Base-by-base conservation (phyloP, 2,113 vertebrate genomes). In the Pomatostomus ruficeps region DNA sequence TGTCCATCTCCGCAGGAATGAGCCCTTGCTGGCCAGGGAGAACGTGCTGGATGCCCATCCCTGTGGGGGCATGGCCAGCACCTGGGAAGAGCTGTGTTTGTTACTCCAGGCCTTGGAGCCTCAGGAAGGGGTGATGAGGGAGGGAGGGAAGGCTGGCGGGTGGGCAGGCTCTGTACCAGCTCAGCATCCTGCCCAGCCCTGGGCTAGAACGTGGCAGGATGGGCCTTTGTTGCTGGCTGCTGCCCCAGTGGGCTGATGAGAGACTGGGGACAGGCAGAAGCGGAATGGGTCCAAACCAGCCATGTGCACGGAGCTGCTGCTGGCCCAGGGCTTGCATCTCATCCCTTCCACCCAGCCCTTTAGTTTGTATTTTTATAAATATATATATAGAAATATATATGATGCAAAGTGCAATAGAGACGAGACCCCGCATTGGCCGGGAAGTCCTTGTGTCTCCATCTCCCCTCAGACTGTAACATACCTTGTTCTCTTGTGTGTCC, bases 361-460 rank as follows among this genome's bases (percentile, higher is more conserved):
- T 95, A 96, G 96, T 97, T 95, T 88, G 91, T 97, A 96, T 96
- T 97, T 97, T 97, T 97, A 92, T 96, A 97, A 83, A 68, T 82
- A 96, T 82, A 88, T 87, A 67, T 54, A 96, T n/a, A 95, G 7
- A 94, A 88, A 91, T 96, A 94, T 96, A 95, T 97, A 93, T 85
- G 78, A 95, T 84, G 85, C 92, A 84, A 97, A 97, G 97, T 97
- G 97, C 97, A 97, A 97, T 97, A 97, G 96, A 96, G 96, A 95
- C 54, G 1, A 93, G 86, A 91, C 87, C 91, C 85, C 77, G 71
- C 71, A 1, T 31, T 86, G 71, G 84, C 40, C 59, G 83, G 93
- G 95, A 78, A 36, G 88, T 91, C 45, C 88, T 80, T 87, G 85
- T 91, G 93, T 97, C 96, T 96, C 97, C 95, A 80, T 94, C 49